These are phyloP conservation scores for Machimus atricapillus DNA, from an alignment of 2,888 invertebrate genomes.

Conservation along the genomic window DNA sequence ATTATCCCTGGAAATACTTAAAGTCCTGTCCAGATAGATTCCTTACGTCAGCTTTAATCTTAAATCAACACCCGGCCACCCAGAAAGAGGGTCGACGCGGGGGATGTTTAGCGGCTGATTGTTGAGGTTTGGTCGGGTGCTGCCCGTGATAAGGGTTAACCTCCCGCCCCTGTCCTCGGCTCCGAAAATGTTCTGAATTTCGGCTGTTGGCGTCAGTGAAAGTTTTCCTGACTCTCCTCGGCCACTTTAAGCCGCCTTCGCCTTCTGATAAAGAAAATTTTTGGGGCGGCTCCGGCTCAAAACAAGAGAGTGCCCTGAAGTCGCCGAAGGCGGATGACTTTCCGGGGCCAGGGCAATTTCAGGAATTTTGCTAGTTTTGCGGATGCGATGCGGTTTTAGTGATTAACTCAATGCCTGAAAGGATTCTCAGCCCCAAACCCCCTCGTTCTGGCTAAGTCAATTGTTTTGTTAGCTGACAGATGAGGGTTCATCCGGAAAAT, in stretches of 20 bases:
- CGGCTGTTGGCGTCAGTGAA: not conserved
- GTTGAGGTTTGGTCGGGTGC: slow-evolving; percentile 33
- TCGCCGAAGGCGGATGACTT: not conserved
- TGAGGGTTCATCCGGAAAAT: slow-evolving; percentile 31
- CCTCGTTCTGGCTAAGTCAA: slow-evolving; percentile 19
- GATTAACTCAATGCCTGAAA: slow-evolving; percentile 36
- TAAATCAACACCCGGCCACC: slow-evolving; percentile 6
- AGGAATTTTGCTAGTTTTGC: slow-evolving; percentile 37
- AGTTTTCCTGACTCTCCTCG: slow-evolving; percentile 3
- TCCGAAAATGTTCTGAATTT: not conserved
- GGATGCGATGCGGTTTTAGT: slow-evolving; percentile 36
- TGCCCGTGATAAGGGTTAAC: slow-evolving; percentile 31
- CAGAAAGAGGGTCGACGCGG: not conserved
- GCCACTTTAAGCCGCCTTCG: not conserved
- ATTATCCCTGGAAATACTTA: not conserved
- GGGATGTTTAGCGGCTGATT: slow-evolving; percentile 37
- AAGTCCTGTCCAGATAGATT: not conserved
- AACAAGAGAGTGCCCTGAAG: not conserved
- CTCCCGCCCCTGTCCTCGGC: not conserved
- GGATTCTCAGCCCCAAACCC: not conserved
- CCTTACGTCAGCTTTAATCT: slow-evolving; percentile 15
- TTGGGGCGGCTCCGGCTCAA: not conserved
- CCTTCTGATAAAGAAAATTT: slow-evolving; percentile 14
- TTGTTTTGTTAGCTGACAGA: slow-evolving; percentile 39
- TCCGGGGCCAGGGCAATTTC: not conserved